These are phyloP conservation scores for Microctonus hyperodae DNA, from an alignment of 2,888 invertebrate species.

Conservation along the genomic window DNA sequence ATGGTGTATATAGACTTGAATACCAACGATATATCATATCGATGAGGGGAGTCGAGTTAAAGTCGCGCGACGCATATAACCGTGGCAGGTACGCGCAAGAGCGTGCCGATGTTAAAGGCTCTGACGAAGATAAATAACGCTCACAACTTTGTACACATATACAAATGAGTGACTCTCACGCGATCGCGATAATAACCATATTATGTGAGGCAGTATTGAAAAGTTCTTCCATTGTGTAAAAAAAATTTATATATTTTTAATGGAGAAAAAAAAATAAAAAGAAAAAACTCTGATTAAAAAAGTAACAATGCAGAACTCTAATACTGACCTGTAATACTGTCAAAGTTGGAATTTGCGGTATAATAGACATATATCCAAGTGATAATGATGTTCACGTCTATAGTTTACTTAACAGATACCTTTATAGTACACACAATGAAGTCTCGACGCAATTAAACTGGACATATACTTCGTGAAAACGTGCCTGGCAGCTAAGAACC, in stretches of 20 bases:
- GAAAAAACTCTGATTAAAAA: no score
- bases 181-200: slow-evolving; percentile 37
- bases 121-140: slow-evolving; percentile 55
- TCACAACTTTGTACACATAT: slow-evolving; percentile 40
- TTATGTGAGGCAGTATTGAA: slow-evolving; percentile 26
- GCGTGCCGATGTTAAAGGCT: slow-evolving; percentile 39
- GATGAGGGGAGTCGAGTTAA: slow-evolving; percentile 37
- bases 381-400: neutral
- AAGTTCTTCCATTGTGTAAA: neutral
- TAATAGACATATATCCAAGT: neutral
- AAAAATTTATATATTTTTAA: neutral
- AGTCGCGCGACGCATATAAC: slow-evolving; percentile 34
- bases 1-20: slow-evolving; percentile 36
- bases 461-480: slow-evolving; percentile 4
- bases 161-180: slow-evolving; percentile 41
- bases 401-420: neutral
- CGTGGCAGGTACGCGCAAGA: slow-evolving; percentile 36
- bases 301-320: no score
- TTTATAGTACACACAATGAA: neutral
- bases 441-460: slow-evolving; percentile 12
- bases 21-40: slow-evolving; percentile 51
- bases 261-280: neutral
- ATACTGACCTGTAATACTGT: neutral
- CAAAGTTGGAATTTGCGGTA: neutral
- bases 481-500: slow-evolving; percentile 10